Conservation (phyloP, 2,113 vertebrate genomes). For the Bos indicus region DNA sequence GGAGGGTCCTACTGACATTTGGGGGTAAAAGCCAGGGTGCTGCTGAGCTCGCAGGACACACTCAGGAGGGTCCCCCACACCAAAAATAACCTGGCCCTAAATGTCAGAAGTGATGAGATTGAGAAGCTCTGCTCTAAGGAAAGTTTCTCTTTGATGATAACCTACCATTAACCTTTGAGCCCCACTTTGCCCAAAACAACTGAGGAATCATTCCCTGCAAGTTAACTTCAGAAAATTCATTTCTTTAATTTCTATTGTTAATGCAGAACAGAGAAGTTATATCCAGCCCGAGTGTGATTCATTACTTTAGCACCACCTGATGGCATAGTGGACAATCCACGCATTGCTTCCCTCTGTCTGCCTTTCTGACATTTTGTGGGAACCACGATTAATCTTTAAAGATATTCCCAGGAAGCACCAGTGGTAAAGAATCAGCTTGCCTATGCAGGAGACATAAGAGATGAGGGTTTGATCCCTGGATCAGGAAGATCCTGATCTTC, state of each 20-base stretch:
- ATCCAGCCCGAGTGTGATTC: background rate
- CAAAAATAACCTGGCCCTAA: background rate
- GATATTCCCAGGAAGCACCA: background rate
- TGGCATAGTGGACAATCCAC: background rate
- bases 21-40: background rate
- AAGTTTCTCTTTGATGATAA: background rate
- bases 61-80: background rate
- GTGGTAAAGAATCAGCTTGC: background rate
- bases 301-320: too few species aligned
- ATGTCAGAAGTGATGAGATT: background rate
- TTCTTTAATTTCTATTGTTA: too few species aligned
- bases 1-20: background rate
- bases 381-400: background rate
- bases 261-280: background rate
- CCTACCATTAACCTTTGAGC: background rate
- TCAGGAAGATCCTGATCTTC: background rate
- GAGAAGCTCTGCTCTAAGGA: background rate
- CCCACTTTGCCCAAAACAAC: background rate
- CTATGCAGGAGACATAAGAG: background rate
- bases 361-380: background rate
- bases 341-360: fast-evolving
- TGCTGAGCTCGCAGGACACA: too few species aligned
- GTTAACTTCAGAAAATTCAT: background rate
- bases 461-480: background rate
- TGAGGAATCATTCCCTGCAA: background rate